Evolutionary conservation across 2,888 invertebrate genomes (phyloP), one percentile per base, ranked within the genome.

Genomic region (Danaus chrysippus): DNA sequence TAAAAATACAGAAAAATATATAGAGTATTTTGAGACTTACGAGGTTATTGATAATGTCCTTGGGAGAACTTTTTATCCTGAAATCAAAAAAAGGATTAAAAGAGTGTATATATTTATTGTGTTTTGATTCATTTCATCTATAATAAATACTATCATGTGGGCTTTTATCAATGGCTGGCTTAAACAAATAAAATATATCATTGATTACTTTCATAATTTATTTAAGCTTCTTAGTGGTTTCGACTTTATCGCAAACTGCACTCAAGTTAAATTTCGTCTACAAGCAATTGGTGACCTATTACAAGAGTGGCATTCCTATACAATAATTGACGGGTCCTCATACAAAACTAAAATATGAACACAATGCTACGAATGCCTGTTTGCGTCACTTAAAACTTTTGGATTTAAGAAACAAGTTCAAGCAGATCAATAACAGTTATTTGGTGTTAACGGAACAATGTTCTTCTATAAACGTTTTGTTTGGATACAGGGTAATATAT

Each of bases 231-330:
- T 72, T 3, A 65, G 57, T 1, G n/a, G 60, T n/a, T 15, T 68
- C 3, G 70, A 72, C 42, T 54, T 65, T 1, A 64, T 57, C 8
- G 56, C 67, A 0, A 64, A 72, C 34, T 49, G 62, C 10, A 55
- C 56, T 42, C 70, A 70, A 59, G 13, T 72, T 0, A 64, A 67
- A 42, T 70, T 63, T 58, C 62, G 70, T 41, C 53, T 72, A 9
- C 64, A 61, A 42, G 58, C 58, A 10, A 63, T 71, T 54, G 68
- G 55, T 10, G 68, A 70, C 49, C 54, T 61, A 11, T 58, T 72
- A 1, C 60, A 67, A 57, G 59, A 62, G 2, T 59, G 66, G 58
- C 61, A 68, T 54, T 13, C 23, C 1, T 46, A 41, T 43, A 42
- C 9, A 54, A 13, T 10, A 61, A 62, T 11, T 64, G 52, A 58